Percentiles rank a stretch among this genome's conserved stretches.
Conservation (phyloP, 2,113 vertebrate genomes). For the Onychostruthus taczanowskii region DNA sequence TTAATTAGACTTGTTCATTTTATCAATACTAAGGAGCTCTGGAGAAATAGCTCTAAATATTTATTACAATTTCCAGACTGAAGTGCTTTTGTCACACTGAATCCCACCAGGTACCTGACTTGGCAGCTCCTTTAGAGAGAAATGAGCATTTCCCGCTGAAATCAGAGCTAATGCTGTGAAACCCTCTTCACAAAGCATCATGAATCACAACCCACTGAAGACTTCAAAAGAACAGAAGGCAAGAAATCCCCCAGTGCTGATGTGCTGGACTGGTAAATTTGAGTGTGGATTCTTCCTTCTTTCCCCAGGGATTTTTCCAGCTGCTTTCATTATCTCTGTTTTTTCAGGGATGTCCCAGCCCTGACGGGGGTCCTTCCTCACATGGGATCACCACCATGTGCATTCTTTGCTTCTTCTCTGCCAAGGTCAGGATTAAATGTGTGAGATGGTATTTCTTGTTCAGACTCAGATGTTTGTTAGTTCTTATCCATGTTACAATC, state of each 20-base stretch:
- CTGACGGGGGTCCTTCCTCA: too few species aligned
- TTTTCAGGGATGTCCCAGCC: too few species aligned
- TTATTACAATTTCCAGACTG: neutral
- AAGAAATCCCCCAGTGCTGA: neutral
- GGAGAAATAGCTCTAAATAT: constrained; percentile 27
- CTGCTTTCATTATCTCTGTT: too few species aligned
- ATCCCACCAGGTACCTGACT: neutral
- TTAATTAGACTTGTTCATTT: constrained; percentile 13
- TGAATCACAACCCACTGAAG: neutral
- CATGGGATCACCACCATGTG: too few species aligned
- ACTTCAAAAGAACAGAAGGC: neutral
- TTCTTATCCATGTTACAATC: too few species aligned
- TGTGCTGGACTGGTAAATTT: neutral
- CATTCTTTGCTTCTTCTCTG: too few species aligned
- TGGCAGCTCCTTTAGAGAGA: neutral
- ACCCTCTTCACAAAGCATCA: neutral
- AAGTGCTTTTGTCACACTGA: neutral
- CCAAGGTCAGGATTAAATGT: too few species aligned
- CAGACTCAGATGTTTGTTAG: too few species aligned
- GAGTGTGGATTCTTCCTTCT: too few species aligned
- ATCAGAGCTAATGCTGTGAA: neutral
- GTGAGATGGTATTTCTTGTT: too few species aligned
- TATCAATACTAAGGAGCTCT: constrained; percentile 19
- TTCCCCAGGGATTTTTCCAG: too few species aligned
- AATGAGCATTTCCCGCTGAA: neutral